Evolutionary conservation across 1,140 invertebrate species (phyloP), one percentile per base, ranked within the genome.

Genomic region (Drosophila teissieri): DNA sequence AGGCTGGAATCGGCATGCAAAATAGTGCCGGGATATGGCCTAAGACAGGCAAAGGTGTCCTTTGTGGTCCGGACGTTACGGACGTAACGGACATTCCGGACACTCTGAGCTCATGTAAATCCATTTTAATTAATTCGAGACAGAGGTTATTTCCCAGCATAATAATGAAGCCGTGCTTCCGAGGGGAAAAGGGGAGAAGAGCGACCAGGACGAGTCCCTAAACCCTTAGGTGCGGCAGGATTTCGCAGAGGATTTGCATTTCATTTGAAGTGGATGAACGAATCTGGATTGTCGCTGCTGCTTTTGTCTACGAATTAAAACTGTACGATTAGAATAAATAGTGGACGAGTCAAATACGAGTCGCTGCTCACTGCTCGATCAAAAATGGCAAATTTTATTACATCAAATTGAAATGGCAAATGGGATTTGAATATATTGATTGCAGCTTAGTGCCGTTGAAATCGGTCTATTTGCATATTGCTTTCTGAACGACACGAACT

Each of bases 351-450:
- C 39, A 60, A 61, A 54, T 39, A 44, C 48, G 48, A 78, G 56
- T 58, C 69, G 42, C 46, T 53, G 17, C n/a, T 58, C 73, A 36
- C 46, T 53, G 17, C n/a, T 34, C 64, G 65, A 74, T 75, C 77
- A 83, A 80, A 78, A 79, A 80, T 84, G 73, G 52, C 72, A 88
- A 89, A 89, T 84, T 89, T 84, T 68, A 84, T 84, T 75, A 89
- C 84, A 79, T 78, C 63, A 79, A 89, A 89, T 83, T 80, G 75
- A 78, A 83, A 79, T 77, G 76, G 44, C 62, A 84, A 84, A 89
- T 78, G 88, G 85, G 84, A 89, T 89, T 89, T 89, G 85, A 89
- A 89, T 89, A 89, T 89, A 89, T 89, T 89, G 84, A 89, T 89
- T 89, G 84, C 80, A 85, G 84, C 81, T 90, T 84, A 88, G 56